These are phyloP conservation scores for Phrynosoma platyrhinos DNA, from an alignment of 2,113 vertebrate genomes.

Conservation along the genomic window DNA sequence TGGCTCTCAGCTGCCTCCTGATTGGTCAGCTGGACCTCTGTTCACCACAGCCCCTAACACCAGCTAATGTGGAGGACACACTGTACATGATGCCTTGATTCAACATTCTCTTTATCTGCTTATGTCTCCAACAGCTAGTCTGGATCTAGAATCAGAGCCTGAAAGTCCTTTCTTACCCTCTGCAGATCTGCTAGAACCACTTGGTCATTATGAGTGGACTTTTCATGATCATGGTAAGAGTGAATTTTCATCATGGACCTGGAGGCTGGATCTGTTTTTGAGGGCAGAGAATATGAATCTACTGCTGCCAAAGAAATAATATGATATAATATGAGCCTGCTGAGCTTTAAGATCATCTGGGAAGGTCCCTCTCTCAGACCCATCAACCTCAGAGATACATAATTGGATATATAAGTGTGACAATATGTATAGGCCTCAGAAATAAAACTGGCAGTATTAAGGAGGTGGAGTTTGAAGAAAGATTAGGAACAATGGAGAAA, in stretches of 20 bases:
- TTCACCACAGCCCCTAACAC: no score
- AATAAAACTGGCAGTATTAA: no score
- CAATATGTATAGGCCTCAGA: no score
- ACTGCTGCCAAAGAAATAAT: not conserved
- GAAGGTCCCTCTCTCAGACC: no score
- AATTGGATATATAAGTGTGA: no score
- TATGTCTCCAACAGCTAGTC: slow-evolving; percentile 38
- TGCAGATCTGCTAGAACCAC: slow-evolving; percentile 74
- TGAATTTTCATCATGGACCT: rapidly evolving
- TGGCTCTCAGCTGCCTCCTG: no score
- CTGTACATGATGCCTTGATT: not conserved
- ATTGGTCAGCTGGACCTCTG: no score
- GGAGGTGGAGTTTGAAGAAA: not conserved
- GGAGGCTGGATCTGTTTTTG: no score
- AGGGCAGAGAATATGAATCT: not conserved
- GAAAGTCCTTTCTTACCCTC: slow-evolving; percentile 71
- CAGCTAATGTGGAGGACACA: no score
- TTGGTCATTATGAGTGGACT: slow-evolving; percentile 61
- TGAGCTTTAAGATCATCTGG: no score
- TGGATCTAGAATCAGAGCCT: slow-evolving; percentile 74
- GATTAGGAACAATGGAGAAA: no score
- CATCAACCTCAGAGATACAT: no score
- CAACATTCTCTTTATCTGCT: not conserved
- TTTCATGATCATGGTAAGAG: slow-evolving; percentile 58
- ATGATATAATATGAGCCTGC: not conserved